Base-by-base conservation (phyloP, 2,888 invertebrate species). In the Pherbina coryleti region DNA sequence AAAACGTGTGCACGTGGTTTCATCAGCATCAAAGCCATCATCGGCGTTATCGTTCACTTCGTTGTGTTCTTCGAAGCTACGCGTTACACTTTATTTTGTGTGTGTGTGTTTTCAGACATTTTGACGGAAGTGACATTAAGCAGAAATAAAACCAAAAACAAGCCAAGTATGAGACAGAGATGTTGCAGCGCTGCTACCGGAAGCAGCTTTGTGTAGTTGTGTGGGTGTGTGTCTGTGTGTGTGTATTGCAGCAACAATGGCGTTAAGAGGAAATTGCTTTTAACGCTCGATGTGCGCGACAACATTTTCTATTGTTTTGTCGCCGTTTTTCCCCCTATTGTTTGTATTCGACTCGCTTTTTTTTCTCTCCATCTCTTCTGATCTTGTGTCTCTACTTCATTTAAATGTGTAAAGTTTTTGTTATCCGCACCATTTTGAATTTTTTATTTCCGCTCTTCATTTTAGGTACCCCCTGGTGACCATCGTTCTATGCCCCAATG, bases 221-320 rank as follows among this genome's bases (percentile, higher is more conserved):
- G 57, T 19, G 25, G 5, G 25, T 4, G 9, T 60, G 5, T 25
- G 25, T 19, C 11, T 22, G 5, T 5, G 25, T 60, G 57, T 1
- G 57, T 44, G 44, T 17, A 17, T n/a, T n/a, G 31, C 14, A 31
- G n/a, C 14, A 64, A 64, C 64, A 64, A 64, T 64, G 17, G 31
- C 34, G 34, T n/a, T n/a, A 25, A 60, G 25, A 5, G 64, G 34
- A 64, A 64, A 64, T 64, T 64, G 64, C 64, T 64, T 64, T 64
- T 64, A 31, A 64, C 64, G 64, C 28, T 64, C 64, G 31, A 64
- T 31, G 64, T 31, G 64, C 64, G 64, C 64, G 8, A 64, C 34
- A 64, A 34, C 34, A 31, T 64, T 64, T 31, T n/a, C 11, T 44
- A 44, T 44, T 44, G 44, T 44, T 44, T 44, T 44, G 44, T 44